phyloP scores from a whole-genome alignment of 2,113 vertebrate genomes.

The Microtus ochrogaster region DNA sequence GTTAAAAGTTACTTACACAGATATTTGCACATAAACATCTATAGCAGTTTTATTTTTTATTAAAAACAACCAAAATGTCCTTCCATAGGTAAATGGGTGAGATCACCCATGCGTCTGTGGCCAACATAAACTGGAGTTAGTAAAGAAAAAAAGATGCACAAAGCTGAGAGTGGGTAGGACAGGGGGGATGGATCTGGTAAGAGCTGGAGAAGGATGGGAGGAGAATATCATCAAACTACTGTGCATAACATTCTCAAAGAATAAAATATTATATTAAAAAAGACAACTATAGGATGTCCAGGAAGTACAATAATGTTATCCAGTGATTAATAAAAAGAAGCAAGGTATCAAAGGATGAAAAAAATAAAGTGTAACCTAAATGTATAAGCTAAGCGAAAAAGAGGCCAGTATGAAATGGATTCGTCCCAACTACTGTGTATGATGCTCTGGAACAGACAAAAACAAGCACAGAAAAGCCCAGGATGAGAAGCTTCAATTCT shows the following conservation, averaged over 20 bases:
- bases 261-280: not conserved
- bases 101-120: not conserved
- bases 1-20: not conserved
- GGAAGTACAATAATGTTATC: not conserved
- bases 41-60: not conserved
- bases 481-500: not conserved
- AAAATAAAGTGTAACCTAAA: not conserved
- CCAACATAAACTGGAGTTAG: not conserved
- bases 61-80: not conserved
- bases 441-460: not conserved
- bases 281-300: not conserved
- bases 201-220: not conserved
- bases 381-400: not conserved
- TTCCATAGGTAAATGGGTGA: not conserved
- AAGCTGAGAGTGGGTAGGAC: too few species aligned
- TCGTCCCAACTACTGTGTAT: not conserved
- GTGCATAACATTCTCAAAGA: not conserved
- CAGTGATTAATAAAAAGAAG: slow-evolving; percentile 25
- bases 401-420: not conserved
- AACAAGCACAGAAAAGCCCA: too few species aligned
- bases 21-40: not conserved
- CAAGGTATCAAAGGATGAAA: not conserved
- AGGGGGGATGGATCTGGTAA: not conserved
- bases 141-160: not conserved
- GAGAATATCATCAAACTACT: not conserved